Conservation (phyloP, 1,140 invertebrate genomes). For the Anadara kagoshimensis region DNA sequence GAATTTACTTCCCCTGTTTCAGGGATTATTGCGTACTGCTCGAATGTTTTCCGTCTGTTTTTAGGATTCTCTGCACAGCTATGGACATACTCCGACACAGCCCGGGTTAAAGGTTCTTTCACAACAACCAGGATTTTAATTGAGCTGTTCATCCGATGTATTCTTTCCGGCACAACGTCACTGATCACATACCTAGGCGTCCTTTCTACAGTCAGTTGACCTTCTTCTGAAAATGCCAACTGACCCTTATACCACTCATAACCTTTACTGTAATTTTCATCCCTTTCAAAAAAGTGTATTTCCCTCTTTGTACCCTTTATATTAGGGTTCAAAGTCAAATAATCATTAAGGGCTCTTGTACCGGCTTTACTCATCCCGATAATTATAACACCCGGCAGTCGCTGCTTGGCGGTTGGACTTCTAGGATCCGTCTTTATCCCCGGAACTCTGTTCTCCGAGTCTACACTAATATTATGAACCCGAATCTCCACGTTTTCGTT, state of each 20-base stretch:
- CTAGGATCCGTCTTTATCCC: too few species aligned
- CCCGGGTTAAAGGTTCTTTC: conserved; percentile 89
- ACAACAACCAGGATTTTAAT: conserved; percentile 92
- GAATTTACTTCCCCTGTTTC: conserved; percentile 24
- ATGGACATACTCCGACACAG: conserved; percentile 83
- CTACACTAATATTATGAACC: too few species aligned
- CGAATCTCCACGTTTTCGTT: too few species aligned
- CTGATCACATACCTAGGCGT: conserved; percentile 73
- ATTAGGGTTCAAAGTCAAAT: conserved; percentile 70
- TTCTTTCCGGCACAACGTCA: conserved; percentile 84
- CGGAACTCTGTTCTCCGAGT: too few species aligned
- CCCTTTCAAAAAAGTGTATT: conserved; percentile 73
- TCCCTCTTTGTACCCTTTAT: conserved; percentile 60
- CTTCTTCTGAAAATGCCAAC: conserved; percentile 47
- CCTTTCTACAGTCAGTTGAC: conserved; percentile 73
- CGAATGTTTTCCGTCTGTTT: too few species aligned
- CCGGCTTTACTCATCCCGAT: conserved; percentile 74
- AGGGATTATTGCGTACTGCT: too few species aligned
- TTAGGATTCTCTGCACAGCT: too few species aligned
- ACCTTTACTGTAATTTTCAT: conserved; percentile 69
- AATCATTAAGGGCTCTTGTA: conserved; percentile 72
- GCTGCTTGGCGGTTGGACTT: conserved; percentile 1
- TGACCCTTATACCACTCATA: conserved; percentile 72
- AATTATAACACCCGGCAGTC: conserved; percentile 63
- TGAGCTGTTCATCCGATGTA: conserved; percentile 87